phyloP scores from a whole-genome alignment of 2,797 vertebrate species.

The Pelobates cultripes region DNA sequence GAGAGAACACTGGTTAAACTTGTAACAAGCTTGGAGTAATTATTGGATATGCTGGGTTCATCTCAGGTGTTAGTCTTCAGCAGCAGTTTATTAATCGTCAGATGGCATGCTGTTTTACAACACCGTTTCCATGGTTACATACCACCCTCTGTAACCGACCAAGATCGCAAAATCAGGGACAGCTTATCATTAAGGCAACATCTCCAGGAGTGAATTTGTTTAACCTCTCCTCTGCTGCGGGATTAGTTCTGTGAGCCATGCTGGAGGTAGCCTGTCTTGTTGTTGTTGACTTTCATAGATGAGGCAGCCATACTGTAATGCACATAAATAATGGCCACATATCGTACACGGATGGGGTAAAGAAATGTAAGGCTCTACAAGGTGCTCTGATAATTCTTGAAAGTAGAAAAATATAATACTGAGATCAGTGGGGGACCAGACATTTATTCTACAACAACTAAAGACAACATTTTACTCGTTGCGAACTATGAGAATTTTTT shows the following conservation, averaged over 20 bases:
- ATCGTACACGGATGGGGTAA: no score
- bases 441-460: no score
- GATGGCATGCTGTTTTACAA: constrained; percentile 61
- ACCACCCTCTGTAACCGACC: constrained; percentile 55
- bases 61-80: constrained; percentile 40
- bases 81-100: constrained; percentile 57
- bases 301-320: no score
- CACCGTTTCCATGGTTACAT: constrained; percentile 65
- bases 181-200: constrained; percentile 50
- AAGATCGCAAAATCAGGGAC: constrained; percentile 58
- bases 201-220: constrained; percentile 4
- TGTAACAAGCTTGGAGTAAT: neutral
- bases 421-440: no score
- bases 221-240: constrained; percentile 14
- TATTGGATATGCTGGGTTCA: constrained; percentile 52
- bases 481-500: no score
- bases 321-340: no score
- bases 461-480: no score
- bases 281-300: neutral
- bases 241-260: neutral
- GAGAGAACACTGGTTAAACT: constrained; percentile 44
- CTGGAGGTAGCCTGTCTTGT: neutral
- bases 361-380: no score
- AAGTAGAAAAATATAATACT: no score
- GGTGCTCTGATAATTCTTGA: no score